Conservation (phyloP, 2,797 vertebrate species). For the Coendou prehensilis region DNA sequence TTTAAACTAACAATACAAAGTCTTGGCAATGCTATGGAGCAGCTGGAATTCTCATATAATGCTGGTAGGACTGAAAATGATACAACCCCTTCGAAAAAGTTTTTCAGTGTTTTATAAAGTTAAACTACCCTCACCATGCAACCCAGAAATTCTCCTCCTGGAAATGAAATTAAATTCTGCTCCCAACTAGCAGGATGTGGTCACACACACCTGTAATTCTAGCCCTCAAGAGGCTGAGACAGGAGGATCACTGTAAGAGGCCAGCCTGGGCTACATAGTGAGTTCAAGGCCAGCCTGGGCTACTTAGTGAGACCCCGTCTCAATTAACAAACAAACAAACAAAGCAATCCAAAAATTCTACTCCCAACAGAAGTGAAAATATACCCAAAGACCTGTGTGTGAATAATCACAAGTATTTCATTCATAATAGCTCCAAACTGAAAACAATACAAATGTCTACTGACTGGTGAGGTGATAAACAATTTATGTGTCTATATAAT, state of each 20-base stretch:
- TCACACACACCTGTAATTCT: background rate
- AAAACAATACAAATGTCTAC: background rate
- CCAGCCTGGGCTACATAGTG: background rate
- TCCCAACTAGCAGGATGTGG: background rate
- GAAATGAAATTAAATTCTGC: slow-evolving; percentile 57
- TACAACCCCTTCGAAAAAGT: slow-evolving; percentile 26
- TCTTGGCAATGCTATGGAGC: background rate
- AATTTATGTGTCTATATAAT: background rate
- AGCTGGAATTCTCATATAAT: background rate
- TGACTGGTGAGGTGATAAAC: background rate
- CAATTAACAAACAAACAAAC: background rate
- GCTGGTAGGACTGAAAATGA: slow-evolving; percentile 15
- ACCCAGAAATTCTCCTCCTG: background rate
- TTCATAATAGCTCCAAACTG: background rate
- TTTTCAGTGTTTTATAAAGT: slow-evolving; percentile 22
- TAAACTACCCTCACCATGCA: background rate
- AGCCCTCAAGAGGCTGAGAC: background rate
- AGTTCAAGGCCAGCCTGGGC: background rate
- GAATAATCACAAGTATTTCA: slow-evolving; percentile 8
- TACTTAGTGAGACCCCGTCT: background rate
- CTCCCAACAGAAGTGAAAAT: background rate
- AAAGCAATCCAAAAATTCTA: background rate
- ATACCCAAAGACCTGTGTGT: background rate
- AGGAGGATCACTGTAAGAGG: background rate
- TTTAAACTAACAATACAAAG: slow-evolving; percentile 6